Evolutionary conservation across 2,888 invertebrate species (phyloP), one percentile per base, ranked within the genome.

Genomic region (Odiellus spinosus): DNA sequence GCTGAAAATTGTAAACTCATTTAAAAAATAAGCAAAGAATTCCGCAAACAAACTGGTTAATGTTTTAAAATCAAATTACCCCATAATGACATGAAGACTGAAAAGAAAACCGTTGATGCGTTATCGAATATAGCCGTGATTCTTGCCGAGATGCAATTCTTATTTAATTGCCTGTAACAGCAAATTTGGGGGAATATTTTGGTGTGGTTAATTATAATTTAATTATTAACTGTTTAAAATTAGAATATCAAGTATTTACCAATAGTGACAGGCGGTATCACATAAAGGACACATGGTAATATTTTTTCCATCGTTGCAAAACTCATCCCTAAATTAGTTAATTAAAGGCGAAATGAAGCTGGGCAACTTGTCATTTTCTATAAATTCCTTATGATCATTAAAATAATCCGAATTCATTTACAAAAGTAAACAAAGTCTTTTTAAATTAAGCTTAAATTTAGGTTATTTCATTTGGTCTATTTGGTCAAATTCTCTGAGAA

Each of bases 21-120:
- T 35, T 35, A 11, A 15, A 38, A 3, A 17, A 17, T 8, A 38
- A 38, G 18, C 38, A 15, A 38, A 38, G 1, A 38, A 38, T 2
- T 10, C 15, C 2, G 10, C 4, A 38, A 38, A 38, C 12, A 38
- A 38, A 12, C 18, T n/a, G 38, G 4, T 17, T 18, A 38, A n/a
- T 4, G 35, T 38, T 15, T 11, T 38, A 38, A 15, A n/a, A n/a
- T n/a, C n/a, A n/a, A 38, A 67, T 63, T 64, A 81, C 80, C 80
- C 95, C 95, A 95, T 60, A 95, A 77, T 36, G 88, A 86, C 91
- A 96, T 93, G 61, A 93, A 83, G 45, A 86, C 77, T 5, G 93
- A 84, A 65, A 93, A 93, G 66, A 86, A 80, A n/a, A 95, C 83
- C 0, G 95, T 95, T 10, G 85, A 82, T 1, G 82, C 76, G 70